Evolutionary conservation across 2,888 invertebrate genomes (phyloP), one percentile per base, ranked within the genome.

Genomic region (Mimachlamys varia): DNA sequence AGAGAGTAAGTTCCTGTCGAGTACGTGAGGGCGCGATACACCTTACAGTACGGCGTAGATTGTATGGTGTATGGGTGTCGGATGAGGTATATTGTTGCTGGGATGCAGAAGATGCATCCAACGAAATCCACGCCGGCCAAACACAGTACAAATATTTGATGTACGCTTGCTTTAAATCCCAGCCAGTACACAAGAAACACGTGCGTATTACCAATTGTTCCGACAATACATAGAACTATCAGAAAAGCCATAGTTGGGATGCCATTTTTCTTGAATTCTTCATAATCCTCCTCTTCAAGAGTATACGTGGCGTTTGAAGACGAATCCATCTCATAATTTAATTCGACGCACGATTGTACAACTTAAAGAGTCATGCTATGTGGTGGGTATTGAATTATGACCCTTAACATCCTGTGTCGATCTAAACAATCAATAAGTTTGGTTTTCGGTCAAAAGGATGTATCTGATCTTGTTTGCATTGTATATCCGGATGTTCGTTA

Each of bases 141-240:
- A 76, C 62, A 76, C 27, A 76, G 62, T 76, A 76, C 17, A 27
- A 76, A 76, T 5, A 27, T 76, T 76, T 76, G 3, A 17, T 76
- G 27, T n/a, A 76, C 27, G 62, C 27, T 76, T 76, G n/a, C 3
- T 76, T 76, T n/a, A 27, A 27, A 76, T 76, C 27, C 27, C 17
- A 76, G 17, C 27, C n/a, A 76, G 27, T 76, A 76, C 27, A 76
- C 62, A n/a, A 76, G 62, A 76, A 76, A 76, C 27, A 76, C 62
- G 27, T 76, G 62, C 0, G 27, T 27, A 76, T 76, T 76, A 27
- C 62, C 62, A 27, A 76, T 17, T 15, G 62, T 76, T 76, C 62
- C 62, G 5, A 76, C 27, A 27, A 76, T 27, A 76, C 62, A 76
- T 5, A 76, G n/a, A 27, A n/a, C 62, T 76, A 76, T n/a, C n/a